phyloP scores from a whole-genome alignment of 1,140 invertebrate species.

The Campodea augens region DNA sequence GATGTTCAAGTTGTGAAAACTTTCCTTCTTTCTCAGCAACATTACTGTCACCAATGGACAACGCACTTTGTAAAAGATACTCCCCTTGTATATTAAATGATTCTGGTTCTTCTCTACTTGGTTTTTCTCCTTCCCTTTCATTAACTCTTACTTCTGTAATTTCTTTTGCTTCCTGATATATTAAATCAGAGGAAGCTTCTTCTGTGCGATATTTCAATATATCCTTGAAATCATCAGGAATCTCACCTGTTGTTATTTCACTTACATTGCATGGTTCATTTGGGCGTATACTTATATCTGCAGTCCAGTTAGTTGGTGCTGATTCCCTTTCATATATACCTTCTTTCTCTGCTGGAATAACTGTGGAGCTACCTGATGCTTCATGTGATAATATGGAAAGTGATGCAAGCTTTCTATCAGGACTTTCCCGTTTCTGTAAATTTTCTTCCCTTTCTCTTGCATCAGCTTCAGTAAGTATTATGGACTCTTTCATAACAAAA shows the following conservation, averaged over 20 bases:
- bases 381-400: slow-evolving; percentile 30
- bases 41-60: slow-evolving; percentile 30
- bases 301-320: slow-evolving; percentile 26
- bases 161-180: slow-evolving; percentile 34
- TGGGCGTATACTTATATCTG: slow-evolving; percentile 21
- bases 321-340: slow-evolving; percentile 23
- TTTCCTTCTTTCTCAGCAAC: slow-evolving; percentile 34
- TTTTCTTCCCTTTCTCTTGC: slow-evolving; percentile 30
- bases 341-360: slow-evolving; percentile 35
- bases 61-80: slow-evolving; percentile 26
- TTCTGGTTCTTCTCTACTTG: slow-evolving; percentile 20
- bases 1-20: slow-evolving; percentile 27
- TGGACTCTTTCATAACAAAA: slow-evolving; percentile 27
- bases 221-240: slow-evolving; percentile 29
- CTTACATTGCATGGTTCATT: slow-evolving; percentile 32
- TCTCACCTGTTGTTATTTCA: slow-evolving; percentile 32
- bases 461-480: slow-evolving; percentile 19
- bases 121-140: slow-evolving; percentile 29
- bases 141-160: slow-evolving; percentile 30
- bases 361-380: slow-evolving; percentile 29
- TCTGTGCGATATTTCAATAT: slow-evolving; percentile 32
- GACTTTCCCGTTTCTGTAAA: slow-evolving; percentile 24
- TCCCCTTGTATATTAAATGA: slow-evolving; percentile 21
- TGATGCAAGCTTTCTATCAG: slow-evolving; percentile 28
- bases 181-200: slow-evolving; percentile 25